Evolutionary conservation across 1,140 invertebrate genomes (phyloP), one percentile per base, ranked within the genome.

Genomic region (Drosophila dunni): DNA sequence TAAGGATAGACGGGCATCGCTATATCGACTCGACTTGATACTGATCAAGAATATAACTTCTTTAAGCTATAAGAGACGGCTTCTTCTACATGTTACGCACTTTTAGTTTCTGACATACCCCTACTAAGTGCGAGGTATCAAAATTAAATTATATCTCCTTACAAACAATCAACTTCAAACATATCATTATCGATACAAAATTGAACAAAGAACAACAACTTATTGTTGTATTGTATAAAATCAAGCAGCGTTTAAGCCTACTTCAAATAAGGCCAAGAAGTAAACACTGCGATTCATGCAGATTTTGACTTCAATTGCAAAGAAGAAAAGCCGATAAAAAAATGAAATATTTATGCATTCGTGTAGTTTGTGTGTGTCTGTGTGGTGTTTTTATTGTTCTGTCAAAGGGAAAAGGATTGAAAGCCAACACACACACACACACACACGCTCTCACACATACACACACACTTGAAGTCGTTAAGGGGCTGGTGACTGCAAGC

Each of bases 351-450:
- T 83, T 81, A 86, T 79, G 58, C 72, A 73, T 62, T 42, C 66
- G 54, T 64, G 46, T 29, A 33, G 11, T 15, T 15, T 7, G 29
- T 56, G 33, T 17, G 29, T 17, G 33, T 58, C 53, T 48, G n/a
- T 54, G 33, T 44, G 36, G 20, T 44, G 42, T 50, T 58, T 67
- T 83, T 75, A 77, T 89, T 83, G 83, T 88, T 78, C 66, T 72
- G 67, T 51, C 66, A 80, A 89, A 89, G 75, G 89, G 79, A 88
- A 88, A 88, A 88, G 83, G 84, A 89, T 83, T 89, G 84, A 64
- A 71, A 73, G 60, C 42, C 58, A 67, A 78, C 50, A 74, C 69
- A 73, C 48, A 63, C 54, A 61, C 38, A 11, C 10, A 40, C 38
- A 40, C 38, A 40, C 38, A 29, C 24, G 17, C 36, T 9, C n/a